Percentiles rank a stretch among this genome's conserved stretches.
Evolutionary conservation across 2,113 vertebrate genomes (phyloP).

Genomic region (Anseranas semipalmata): DNA sequence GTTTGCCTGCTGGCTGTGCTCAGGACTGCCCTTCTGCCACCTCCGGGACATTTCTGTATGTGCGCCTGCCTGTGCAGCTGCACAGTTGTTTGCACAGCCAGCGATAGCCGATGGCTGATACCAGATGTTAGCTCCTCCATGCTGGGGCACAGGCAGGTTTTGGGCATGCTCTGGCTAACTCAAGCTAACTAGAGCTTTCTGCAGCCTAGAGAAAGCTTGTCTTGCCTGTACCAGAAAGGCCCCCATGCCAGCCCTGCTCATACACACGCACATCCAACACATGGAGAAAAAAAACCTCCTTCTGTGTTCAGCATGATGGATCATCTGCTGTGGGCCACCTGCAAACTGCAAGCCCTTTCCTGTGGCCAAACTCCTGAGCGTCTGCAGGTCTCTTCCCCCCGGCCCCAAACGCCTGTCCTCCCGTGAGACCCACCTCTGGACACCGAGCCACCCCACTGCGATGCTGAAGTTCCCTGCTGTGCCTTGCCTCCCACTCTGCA

Average conservation of each 20-base stretch:
- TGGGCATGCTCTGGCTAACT: background rate
- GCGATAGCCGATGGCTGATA: background rate
- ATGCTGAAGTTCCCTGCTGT: background rate
- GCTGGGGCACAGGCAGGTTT: background rate
- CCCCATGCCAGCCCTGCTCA: background rate
- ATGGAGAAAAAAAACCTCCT: background rate
- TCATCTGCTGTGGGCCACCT: background rate
- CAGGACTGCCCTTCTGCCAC: background rate
- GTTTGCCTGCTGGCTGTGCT: background rate
- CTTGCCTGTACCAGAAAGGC: background rate
- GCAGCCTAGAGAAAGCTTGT: background rate
- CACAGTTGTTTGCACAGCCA: background rate
- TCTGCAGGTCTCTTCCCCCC: background rate
- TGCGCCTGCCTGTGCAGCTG: background rate
- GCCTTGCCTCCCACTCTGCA: background rate
- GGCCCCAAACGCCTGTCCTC: background rate
- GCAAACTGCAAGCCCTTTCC: background rate
- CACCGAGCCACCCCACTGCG: accelerated
- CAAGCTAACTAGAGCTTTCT: background rate
- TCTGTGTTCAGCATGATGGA: background rate
- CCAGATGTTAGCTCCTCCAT: background rate
- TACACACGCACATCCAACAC: background rate
- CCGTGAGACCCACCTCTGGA: background rate
- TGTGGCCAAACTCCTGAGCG: background rate
- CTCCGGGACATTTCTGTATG: background rate